A percentile compares a stretch with the other conserved stretches of the same genome.
These are phyloP conservation scores for Tenebrio molitor DNA, from an alignment of 1,140 invertebrate species.

Conservation along the genomic window DNA sequence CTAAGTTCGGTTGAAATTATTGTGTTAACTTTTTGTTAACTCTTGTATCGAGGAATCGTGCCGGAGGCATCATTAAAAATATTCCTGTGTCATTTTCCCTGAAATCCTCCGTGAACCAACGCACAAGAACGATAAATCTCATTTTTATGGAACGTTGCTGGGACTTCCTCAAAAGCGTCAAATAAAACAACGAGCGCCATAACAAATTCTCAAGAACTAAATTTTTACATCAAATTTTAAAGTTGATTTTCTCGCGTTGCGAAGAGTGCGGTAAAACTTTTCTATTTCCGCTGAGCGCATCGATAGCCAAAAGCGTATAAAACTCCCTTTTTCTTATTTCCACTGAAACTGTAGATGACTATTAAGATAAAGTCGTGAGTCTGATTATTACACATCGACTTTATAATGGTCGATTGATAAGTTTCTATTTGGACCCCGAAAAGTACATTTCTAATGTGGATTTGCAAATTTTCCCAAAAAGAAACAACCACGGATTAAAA, in stretches of 20 bases:
- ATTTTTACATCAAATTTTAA: slow-evolving; percentile 3
- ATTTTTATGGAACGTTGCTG: too few species aligned
- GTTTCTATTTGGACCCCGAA: neutral
- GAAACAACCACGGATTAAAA: neutral
- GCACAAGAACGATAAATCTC: too few species aligned
- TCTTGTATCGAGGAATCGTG: too few species aligned
- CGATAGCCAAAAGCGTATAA: slow-evolving; percentile 7
- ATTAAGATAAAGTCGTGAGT: slow-evolving; percentile 23
- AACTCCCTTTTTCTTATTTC: slow-evolving; percentile 2
- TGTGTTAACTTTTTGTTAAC: too few species aligned
- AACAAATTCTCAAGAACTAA: too few species aligned
- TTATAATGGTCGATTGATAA: slow-evolving; percentile 15
- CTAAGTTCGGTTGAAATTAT: too few species aligned
- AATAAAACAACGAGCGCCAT: too few species aligned
- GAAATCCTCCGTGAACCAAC: too few species aligned
- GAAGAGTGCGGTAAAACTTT: slow-evolving; percentile 21
- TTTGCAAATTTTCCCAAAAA: neutral
- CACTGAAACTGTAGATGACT: slow-evolving; percentile 15
- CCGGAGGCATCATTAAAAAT: too few species aligned
- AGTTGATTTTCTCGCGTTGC: slow-evolving; percentile 17
- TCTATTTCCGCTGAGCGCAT: slow-evolving; percentile 10
- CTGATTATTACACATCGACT: neutral
- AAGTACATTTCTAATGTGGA: too few species aligned
- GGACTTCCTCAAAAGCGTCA: too few species aligned
- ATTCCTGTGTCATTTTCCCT: too few species aligned